phyloP scores from a whole-genome alignment of 2,888 invertebrate species.

The Girardia tigrina region DNA sequence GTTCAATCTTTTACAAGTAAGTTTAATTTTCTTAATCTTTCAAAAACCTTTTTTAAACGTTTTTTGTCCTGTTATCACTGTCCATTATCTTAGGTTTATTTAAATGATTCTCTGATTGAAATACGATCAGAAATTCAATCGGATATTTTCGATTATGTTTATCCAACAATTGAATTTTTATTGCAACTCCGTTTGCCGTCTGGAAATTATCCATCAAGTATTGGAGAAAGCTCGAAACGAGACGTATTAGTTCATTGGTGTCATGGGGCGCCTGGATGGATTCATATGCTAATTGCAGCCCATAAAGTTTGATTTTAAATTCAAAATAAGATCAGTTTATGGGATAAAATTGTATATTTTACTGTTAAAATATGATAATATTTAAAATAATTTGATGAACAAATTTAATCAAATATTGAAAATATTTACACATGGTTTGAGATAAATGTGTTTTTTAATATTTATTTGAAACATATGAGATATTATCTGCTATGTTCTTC shows the following conservation, averaged over 20 bases:
- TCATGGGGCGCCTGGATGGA: conserved; percentile 77
- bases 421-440: too few relatives aligned
- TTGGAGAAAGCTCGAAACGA: conserved; percentile 55
- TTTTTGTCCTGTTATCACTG: conserved; percentile 41
- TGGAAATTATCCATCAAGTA: conserved; percentile 63
- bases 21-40: conserved; percentile 47
- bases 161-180: conserved; percentile 50
- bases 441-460: too few relatives aligned
- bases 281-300: conserved; percentile 56
- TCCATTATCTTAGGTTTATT: neutral
- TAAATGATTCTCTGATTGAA: neutral
- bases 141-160: neutral
- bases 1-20: conserved; percentile 65
- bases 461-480: too few relatives aligned
- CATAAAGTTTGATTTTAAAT: conserved; percentile 41
- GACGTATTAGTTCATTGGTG: conserved; percentile 80
- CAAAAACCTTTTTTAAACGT: conserved; percentile 39
- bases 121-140: neutral
- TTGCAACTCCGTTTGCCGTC: conserved; percentile 49
- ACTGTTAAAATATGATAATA: neutral
- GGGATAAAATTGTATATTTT: neutral
- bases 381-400: neutral
- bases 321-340: neutral
- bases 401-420: too few relatives aligned
- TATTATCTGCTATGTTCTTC: too few relatives aligned